These are phyloP conservation scores for Exocentrus adspersus DNA, from an alignment of 2,888 invertebrate genomes.

Conservation along the genomic window DNA sequence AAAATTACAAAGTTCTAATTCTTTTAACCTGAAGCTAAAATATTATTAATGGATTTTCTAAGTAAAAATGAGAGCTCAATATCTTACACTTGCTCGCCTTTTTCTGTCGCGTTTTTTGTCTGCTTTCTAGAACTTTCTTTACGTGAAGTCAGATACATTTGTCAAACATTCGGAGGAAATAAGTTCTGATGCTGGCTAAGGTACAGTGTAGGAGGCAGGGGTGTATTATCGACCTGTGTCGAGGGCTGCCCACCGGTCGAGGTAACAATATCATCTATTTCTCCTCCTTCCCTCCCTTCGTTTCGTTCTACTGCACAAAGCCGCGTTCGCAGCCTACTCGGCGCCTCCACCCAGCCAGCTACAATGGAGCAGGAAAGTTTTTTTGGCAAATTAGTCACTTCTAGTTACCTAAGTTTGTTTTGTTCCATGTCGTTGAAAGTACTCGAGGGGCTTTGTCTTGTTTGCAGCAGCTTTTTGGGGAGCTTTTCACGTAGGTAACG, in stretches of 20 bases:
- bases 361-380: slow-evolving; percentile 1
- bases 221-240: slow-evolving; percentile 51
- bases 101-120: slow-evolving; percentile 40
- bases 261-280: slow-evolving; percentile 58
- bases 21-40: slow-evolving; percentile 56
- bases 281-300: slow-evolving; percentile 41
- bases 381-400: slow-evolving; percentile 7
- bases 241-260: slow-evolving; percentile 54
- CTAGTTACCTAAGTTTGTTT: slow-evolving; percentile 1
- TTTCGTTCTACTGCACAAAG: slow-evolving; percentile 35
- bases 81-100: slow-evolving; percentile 48
- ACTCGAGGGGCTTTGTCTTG: neutral
- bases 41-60: slow-evolving; percentile 57
- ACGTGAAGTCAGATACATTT: slow-evolving; percentile 48
- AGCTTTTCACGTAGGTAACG: no score
- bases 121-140: slow-evolving; percentile 42
- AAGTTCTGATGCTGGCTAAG: slow-evolving; percentile 45
- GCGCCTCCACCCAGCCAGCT: slow-evolving; percentile 27
- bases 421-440: neutral
- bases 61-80: slow-evolving; percentile 53
- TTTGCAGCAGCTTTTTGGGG: no score
- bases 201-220: slow-evolving; percentile 40
- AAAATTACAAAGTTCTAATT: slow-evolving; percentile 55
- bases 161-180: slow-evolving; percentile 48
- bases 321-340: slow-evolving; percentile 32